Conservation (phyloP, 2,888 invertebrate species). For the Drosophila paranaensis region DNA sequence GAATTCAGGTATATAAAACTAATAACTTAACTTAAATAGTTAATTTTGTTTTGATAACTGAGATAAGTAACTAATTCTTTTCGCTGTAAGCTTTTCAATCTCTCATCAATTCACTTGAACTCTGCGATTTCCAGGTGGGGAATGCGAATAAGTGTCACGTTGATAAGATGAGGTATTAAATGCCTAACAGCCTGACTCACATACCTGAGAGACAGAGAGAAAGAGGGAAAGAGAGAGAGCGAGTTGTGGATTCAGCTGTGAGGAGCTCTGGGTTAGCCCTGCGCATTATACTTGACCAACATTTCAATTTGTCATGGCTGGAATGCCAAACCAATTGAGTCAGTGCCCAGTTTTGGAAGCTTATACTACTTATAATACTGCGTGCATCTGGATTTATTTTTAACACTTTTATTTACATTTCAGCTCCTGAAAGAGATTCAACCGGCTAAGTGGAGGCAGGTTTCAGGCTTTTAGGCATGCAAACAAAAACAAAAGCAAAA, state of each 20-base stretch:
- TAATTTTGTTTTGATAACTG: not conserved
- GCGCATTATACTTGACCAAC: slow-evolving; percentile 41
- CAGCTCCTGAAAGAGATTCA: slow-evolving; percentile 21
- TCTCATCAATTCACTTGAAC: not conserved
- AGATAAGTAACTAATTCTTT: not conserved
- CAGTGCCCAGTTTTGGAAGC: slow-evolving; percentile 21
- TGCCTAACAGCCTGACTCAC: slow-evolving; percentile 28
- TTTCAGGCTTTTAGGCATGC: slow-evolving; percentile 36
- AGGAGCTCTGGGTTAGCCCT: slow-evolving; percentile 16
- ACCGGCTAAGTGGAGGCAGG: slow-evolving; percentile 7
- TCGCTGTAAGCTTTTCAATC: not conserved
- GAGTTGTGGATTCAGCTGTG: slow-evolving; percentile 26
- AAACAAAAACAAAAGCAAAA: slow-evolving; percentile 40
- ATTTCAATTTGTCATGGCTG: slow-evolving; percentile 56
- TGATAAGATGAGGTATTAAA: slow-evolving; percentile 35
- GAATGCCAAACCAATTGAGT: slow-evolving; percentile 59
- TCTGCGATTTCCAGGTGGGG: not conserved
- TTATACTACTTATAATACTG: slow-evolving; percentile 11
- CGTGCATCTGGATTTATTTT: slow-evolving; percentile 58
- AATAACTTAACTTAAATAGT: not conserved
- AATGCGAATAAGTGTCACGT: slow-evolving; percentile 5
- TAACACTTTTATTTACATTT: slow-evolving; percentile 64
- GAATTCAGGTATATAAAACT: not conserved
- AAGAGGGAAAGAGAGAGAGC: not conserved
- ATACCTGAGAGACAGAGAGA: not conserved